These are phyloP conservation scores for Chionodraco myersi DNA, from an alignment of 2,113 vertebrate genomes.

Conservation along the genomic window DNA sequence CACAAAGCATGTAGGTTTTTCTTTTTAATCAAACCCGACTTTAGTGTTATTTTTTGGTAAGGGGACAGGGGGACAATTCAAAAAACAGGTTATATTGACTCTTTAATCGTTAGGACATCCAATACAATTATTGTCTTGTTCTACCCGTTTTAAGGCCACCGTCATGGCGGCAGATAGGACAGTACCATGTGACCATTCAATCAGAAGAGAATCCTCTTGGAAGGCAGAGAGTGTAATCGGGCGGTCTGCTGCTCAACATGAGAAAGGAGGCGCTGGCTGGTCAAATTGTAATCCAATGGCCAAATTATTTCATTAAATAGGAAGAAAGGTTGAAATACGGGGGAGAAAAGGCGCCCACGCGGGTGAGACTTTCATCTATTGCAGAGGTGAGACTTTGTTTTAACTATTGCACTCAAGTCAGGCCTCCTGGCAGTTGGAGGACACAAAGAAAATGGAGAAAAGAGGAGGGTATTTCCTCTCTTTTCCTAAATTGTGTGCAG, in stretches of 20 bases:
- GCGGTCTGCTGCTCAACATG: constrained; percentile 83
- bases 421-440: constrained; percentile 72
- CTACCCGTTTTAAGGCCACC: constrained; percentile 85
- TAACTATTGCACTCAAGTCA: constrained; percentile 82
- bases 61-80: constrained; percentile 69
- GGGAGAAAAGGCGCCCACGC: constrained; percentile 58
- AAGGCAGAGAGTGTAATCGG: constrained; percentile 86
- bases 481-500: constrained; percentile 63
- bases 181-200: constrained; percentile 85
- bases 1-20: constrained; percentile 69
- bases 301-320: constrained; percentile 60
- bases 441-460: constrained; percentile 58
- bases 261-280: constrained; percentile 69
- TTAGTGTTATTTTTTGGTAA: constrained; percentile 75
- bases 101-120: constrained; percentile 85
- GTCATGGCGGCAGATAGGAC: constrained; percentile 81
- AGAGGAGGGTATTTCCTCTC: constrained; percentile 45
- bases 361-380: constrained; percentile 74
- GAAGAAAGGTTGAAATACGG: constrained; percentile 61
- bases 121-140: constrained; percentile 86
- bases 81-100: constrained; percentile 82
- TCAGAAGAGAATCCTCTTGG: constrained; percentile 80
- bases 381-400: constrained; percentile 72
- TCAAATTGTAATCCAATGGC: constrained; percentile 73
- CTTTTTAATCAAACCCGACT: constrained; percentile 78